Percentiles rank a stretch among this genome's conserved stretches.
Conservation (phyloP, 2,888 invertebrate species). For the Syrista parreyssii region DNA sequence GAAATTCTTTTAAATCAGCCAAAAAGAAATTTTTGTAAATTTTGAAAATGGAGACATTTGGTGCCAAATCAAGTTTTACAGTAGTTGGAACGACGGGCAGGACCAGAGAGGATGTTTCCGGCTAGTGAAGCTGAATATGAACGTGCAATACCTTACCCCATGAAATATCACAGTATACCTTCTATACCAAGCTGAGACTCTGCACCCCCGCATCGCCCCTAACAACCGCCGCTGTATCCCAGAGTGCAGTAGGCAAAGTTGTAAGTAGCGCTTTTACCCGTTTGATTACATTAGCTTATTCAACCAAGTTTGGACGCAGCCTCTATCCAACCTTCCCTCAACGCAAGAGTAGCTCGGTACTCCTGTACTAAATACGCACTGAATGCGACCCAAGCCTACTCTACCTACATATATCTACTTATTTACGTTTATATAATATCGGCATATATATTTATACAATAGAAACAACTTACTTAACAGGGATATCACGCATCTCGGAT, state of each 20-base stretch:
- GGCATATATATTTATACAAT: neutral
- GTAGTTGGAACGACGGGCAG: neutral
- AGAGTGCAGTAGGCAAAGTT: slow-evolving; percentile 41
- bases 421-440: neutral
- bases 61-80: neutral
- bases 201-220: slow-evolving; percentile 6
- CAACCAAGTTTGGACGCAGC: slow-evolving; percentile 37
- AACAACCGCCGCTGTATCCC: neutral
- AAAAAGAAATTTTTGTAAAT: neutral
- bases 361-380: slow-evolving; percentile 23
- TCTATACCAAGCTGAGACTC: slow-evolving; percentile 1
- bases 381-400: slow-evolving; percentile 14
- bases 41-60: neutral
- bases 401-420: neutral
- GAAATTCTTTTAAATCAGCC: neutral
- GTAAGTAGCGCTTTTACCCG: slow-evolving; percentile 51
- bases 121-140: slow-evolving; percentile 19
- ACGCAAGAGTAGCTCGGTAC: slow-evolving; percentile 22
- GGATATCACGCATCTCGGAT: neutral
- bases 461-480: neutral
- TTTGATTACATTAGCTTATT: slow-evolving; percentile 53
- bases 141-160: slow-evolving; percentile 10
- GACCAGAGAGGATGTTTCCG: slow-evolving; percentile 25
- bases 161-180: neutral
- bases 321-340: slow-evolving; percentile 23